Conservation (phyloP, 2,113 vertebrate species). For the Dicerorhinus sumatrensis region DNA sequence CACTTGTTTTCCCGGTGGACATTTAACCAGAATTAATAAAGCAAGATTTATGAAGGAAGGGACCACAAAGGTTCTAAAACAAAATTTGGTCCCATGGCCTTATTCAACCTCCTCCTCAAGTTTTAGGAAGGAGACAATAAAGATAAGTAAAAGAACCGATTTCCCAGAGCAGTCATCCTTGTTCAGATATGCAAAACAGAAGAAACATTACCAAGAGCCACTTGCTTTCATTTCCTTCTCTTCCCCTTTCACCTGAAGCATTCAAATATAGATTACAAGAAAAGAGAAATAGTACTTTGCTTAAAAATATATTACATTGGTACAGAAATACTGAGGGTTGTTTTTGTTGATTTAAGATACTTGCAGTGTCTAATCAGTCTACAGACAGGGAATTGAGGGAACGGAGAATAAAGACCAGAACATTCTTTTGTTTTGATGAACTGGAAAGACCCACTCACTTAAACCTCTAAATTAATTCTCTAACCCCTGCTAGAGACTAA, state of each 20-base stretch:
- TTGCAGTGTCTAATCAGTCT: neutral
- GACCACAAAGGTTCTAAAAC: conserved; percentile 4
- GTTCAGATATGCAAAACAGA: neutral
- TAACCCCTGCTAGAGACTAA: neutral
- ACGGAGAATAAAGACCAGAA: conserved; percentile 6
- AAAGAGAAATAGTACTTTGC: neutral
- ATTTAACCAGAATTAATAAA: conserved; percentile 36
- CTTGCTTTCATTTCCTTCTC: conserved; percentile 31
- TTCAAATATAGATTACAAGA: neutral
- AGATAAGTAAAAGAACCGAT: neutral
- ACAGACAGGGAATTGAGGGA: neutral
- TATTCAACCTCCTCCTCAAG: neutral
- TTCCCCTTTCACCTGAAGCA: neutral
- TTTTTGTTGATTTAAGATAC: neutral
- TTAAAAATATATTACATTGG: neutral
- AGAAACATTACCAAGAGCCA: conserved; percentile 35
- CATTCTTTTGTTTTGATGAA: conserved; percentile 1
- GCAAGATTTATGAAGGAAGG: neutral
- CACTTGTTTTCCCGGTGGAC: neutral
- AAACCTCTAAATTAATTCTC: conserved; percentile 46
- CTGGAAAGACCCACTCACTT: neutral
- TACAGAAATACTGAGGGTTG: conserved; percentile 24
- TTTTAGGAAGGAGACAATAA: neutral
- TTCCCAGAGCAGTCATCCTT: conserved; percentile 19
- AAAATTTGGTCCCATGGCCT: neutral